Conservation (phyloP, 2,797 vertebrate genomes). For the Rousettus madagascariensis region DNA sequence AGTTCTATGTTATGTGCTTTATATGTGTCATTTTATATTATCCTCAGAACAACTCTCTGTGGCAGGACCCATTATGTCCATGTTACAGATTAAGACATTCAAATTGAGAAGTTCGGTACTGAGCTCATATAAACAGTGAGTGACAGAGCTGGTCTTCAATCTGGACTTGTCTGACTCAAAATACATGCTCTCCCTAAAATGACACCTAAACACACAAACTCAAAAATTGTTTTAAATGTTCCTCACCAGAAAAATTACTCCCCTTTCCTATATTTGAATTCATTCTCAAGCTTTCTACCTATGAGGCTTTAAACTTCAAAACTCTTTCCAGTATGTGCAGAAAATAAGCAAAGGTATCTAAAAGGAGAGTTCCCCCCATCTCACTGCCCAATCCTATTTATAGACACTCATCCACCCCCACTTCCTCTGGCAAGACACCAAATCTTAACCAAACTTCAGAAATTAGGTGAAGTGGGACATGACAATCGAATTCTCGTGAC, state of each 20-base stretch:
- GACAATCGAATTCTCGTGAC: not conserved
- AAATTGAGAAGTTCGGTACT: not conserved
- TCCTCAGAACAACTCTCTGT: not conserved
- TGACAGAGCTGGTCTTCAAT: not conserved
- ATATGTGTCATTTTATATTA: not conserved
- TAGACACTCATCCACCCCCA: not conserved
- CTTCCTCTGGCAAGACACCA: not conserved
- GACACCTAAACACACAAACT: not conserved
- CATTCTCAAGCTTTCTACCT: not conserved
- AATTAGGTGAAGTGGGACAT: conserved; percentile 5
- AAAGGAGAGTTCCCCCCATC: not conserved
- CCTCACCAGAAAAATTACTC: not conserved
- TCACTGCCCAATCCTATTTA: too few species aligned
- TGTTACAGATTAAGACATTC: not conserved
- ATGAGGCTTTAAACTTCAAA: conserved; percentile 10
- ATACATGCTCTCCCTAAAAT: not conserved
- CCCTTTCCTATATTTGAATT: not conserved
- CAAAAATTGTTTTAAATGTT: not conserved
- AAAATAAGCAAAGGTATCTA: not conserved
- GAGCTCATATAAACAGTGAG: not conserved
- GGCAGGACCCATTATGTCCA: not conserved
- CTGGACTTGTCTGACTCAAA: not conserved
- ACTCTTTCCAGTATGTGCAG: not conserved
- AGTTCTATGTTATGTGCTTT: not conserved
- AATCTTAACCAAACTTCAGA: not conserved